Evolutionary conservation across 2,797 vertebrate species (phyloP), one percentile per base, ranked within the genome.

Genomic region (Mareca strepera): DNA sequence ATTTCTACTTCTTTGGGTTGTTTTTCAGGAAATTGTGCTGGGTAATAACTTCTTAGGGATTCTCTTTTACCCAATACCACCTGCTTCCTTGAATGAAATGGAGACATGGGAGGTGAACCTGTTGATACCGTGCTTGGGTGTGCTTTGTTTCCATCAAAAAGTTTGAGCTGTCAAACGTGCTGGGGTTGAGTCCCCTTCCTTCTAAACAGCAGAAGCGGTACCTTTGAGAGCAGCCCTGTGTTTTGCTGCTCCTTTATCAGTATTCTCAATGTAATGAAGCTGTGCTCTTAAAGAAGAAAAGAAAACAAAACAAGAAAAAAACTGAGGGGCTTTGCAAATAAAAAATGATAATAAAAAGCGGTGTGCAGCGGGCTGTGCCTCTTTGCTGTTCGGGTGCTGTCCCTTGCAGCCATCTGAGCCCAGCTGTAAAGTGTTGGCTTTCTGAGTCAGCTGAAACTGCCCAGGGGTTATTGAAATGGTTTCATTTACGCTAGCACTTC

Each of bases 31-130:
- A 94, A 70, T 60, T 70, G 68, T 92, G 64, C 69, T 68, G 4
- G 72, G 58, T 55, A 88, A 72, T 70, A 95, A 90, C 86, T 88
- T 91, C 68, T 88, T 39, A 93, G 93, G 85, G 91, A 90, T 94
- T 87, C 52, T 84, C 83, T 76, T 92, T 94, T 91, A 60, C 82
- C 29, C 28, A 44, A 80, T 77, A 44, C 48, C 82, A 67, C 67
- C 58, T 88, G 2, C 48, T 86, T 83, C 83, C 80, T 68, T 3
- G 4, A 56, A 8, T 35, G 53, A 48, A 80, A 41, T 9, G 39
- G 59, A 46, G 64, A 8, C 17, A 82, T 3, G 60, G 37, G n/a
- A 74, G 37, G 12, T 2, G 2, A 63, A 33, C 29, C 58, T 1
- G 0, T 12, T 18, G 50, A 4, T 62, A 7, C 1, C 3, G 0